Percentiles rank a stretch among this genome's conserved stretches.
These are phyloP conservation scores for Toxostoma redivivum DNA, from an alignment of 2,113 vertebrate genomes.

Conservation along the genomic window DNA sequence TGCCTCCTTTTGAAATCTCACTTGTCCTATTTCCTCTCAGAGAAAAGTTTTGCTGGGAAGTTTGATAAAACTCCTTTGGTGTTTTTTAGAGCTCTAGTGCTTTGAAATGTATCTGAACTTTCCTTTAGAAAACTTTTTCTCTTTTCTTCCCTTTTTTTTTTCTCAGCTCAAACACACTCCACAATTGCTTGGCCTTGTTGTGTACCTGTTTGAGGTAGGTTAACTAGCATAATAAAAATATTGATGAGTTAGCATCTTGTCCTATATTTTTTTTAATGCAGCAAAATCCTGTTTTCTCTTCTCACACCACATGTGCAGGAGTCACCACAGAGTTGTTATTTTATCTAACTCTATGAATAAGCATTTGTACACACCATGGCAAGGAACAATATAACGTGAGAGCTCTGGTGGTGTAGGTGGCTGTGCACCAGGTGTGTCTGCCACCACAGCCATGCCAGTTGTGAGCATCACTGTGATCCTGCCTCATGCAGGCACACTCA, in stretches of 20 bases:
- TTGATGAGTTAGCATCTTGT: background rate
- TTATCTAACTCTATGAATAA: background rate
- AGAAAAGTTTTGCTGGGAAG: conserved; percentile 33
- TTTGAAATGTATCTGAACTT: conserved; percentile 51
- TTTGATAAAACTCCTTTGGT: conserved; percentile 36
- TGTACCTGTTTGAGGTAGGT: background rate
- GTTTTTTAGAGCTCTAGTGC: background rate
- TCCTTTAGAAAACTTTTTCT: background rate
- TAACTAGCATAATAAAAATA: background rate
- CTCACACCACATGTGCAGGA: background rate
- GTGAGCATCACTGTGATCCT: background rate
- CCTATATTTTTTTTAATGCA: background rate
- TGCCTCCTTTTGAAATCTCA: conserved; percentile 20
- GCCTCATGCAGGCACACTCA: rapidly evolving
- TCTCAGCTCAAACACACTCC: background rate
- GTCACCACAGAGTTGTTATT: background rate
- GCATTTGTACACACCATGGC: background rate
- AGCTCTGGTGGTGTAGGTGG: background rate
- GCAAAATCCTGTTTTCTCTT: background rate
- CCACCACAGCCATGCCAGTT: background rate
- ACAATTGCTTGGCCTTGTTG: conserved; percentile 11
- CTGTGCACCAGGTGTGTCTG: background rate
- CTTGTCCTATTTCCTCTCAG: conserved; percentile 50
- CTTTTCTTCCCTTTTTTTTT: background rate
- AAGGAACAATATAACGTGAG: background rate